Conservation (phyloP, 1,140 invertebrate species). For the Cyclargus thomasi region DNA sequence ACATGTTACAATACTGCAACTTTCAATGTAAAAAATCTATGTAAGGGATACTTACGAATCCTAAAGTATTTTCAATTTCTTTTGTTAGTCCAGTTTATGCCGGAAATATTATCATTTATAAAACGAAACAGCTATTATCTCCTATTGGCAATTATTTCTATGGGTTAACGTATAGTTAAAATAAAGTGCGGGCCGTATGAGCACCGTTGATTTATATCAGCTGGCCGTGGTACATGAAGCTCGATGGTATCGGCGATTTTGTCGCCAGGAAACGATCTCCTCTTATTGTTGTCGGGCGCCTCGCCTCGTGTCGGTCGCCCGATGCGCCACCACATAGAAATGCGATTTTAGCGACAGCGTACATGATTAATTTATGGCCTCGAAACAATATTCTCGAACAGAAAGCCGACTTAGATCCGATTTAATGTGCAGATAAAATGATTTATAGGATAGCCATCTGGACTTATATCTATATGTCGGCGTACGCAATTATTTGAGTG, state of each 20-base stretch:
- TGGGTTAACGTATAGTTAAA: background rate
- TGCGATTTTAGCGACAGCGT: conserved; percentile 69
- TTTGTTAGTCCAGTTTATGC: too few species aligned
- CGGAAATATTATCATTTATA: too few species aligned
- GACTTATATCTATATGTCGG: conserved; percentile 14
- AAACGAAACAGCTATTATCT: too few species aligned
- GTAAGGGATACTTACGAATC: too few species aligned
- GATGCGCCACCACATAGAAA: conserved; percentile 54
- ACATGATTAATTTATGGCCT: conserved; percentile 72
- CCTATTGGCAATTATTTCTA: background rate
- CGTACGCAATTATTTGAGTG: conserved; percentile 10
- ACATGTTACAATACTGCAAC: too few species aligned
- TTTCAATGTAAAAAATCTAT: too few species aligned
- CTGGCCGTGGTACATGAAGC: conserved; percentile 47
- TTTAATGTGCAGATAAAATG: conserved; percentile 67
- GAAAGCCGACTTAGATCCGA: conserved; percentile 59
- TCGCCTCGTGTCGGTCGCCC: conserved; percentile 28
- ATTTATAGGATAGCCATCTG: conserved; percentile 54
- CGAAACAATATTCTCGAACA: conserved; percentile 58
- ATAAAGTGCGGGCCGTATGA: background rate
- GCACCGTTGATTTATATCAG: conserved; percentile 60
- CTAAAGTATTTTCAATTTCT: too few species aligned
- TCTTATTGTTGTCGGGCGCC: conserved; percentile 55
- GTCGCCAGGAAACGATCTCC: conserved; percentile 65
- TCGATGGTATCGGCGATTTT: conserved; percentile 67